phyloP scores from a whole-genome alignment of 2,888 invertebrate genomes.

The Melipona beecheii region DNA sequence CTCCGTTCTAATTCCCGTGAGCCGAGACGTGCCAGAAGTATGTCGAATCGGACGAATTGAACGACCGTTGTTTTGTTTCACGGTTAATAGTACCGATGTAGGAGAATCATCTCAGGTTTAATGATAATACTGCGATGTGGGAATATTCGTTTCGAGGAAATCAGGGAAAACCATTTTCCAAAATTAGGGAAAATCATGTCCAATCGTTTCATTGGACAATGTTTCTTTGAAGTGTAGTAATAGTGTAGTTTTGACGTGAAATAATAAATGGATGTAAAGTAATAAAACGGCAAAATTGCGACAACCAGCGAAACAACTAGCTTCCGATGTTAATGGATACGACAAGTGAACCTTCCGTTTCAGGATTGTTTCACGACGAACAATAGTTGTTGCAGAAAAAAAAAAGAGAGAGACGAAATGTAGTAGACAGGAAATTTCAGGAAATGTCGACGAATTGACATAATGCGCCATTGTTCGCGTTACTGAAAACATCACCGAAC shows the following conservation, averaged over 20 bases:
- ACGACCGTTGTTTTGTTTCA: not conserved
- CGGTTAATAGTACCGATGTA: too few species aligned
- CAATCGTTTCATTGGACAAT: too few species aligned
- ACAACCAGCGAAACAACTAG: not conserved
- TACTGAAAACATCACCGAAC: not conserved
- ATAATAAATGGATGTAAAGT: too few species aligned
- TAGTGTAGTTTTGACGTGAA: too few species aligned
- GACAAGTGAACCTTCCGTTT: not conserved
- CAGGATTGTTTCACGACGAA: not conserved
- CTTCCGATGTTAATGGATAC: not conserved
- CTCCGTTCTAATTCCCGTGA: not conserved
- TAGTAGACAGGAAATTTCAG: not conserved
- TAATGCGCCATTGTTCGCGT: not conserved
- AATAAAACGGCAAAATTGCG: not conserved
- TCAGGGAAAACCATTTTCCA: too few species aligned
- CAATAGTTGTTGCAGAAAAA: not conserved
- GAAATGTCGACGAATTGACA: not conserved
- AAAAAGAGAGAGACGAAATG: not conserved
- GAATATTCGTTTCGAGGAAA: too few species aligned
- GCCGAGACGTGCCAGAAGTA: not conserved
- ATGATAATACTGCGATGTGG: too few species aligned
- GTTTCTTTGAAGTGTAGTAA: not conserved
- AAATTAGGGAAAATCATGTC: too few species aligned
- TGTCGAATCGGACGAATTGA: conserved; percentile 6
- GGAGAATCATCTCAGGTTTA: too few species aligned